Evolutionary conservation across 1,140 invertebrate species (phyloP).

Genomic region (Heterodera carotae): DNA sequence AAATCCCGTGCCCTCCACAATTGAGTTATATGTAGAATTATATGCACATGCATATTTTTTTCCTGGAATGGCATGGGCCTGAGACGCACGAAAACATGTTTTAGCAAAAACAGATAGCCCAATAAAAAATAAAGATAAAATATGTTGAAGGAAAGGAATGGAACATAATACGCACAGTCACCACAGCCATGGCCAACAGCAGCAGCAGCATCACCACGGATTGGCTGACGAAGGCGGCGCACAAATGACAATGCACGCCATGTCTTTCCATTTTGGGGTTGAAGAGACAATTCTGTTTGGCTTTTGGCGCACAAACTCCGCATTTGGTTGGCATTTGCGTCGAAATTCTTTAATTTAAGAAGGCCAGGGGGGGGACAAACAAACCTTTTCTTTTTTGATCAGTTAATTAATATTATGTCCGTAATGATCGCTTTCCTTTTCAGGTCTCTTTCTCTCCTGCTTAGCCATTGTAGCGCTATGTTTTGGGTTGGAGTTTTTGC

Average conservation of each 20-base stretch:
- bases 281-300: conserved; percentile 59
- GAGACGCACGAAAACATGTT: too few relatives aligned
- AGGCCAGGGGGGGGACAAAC: too few relatives aligned
- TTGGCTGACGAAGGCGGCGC: conserved; percentile 2
- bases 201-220: not conserved
- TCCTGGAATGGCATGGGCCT: too few relatives aligned
- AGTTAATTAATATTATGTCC: too few relatives aligned
- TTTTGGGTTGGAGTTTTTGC: conserved; percentile 52
- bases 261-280: conserved; percentile 62
- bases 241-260: conserved; percentile 45
- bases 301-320: conserved; percentile 52
- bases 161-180: not conserved
- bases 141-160: not conserved
- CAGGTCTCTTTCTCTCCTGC: conserved; percentile 60
- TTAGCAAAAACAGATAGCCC: too few relatives aligned
- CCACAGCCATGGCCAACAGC: not conserved
- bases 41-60: too few relatives aligned
- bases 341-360: not conserved
- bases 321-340: conserved; percentile 44
- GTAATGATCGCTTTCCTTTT: conserved; percentile 15
- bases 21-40: too few relatives aligned
- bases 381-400: too few relatives aligned
- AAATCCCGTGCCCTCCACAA: too few relatives aligned
- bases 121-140: too few relatives aligned
- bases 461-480: conserved; percentile 52